Evolutionary conservation across 1,140 invertebrate species (phyloP), one percentile per base, ranked within the genome.

Genomic region (Argopecten irradians): DNA sequence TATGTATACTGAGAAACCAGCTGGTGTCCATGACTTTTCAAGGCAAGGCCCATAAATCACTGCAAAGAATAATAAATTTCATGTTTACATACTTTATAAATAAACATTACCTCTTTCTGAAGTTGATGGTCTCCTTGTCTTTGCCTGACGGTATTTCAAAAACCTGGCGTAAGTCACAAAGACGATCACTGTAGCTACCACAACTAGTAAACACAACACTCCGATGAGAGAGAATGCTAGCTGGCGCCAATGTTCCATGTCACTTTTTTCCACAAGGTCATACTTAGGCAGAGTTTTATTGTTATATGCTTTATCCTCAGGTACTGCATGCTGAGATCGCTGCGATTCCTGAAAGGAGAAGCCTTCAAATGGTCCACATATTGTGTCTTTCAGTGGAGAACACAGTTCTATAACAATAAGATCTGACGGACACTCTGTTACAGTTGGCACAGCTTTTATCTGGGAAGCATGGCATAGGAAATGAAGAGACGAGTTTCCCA

Each of bases 171-270:
- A 28, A 13, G 34, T 41, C 28, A 41, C 46, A 0, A 88, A 41
- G 0, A 86, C 33, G 32, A 89, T 41, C 0, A 89, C 34, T 8
- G 89, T 86, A 16, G 89, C 34, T 46, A 87, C 55, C 8, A 89
- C 86, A 33, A 89, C 85, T 13, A 91, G 36, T 22, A 87, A 36
- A 71, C 90, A 89, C 5, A 91, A 85, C 16, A 89, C 86, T 16
- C 87, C 90, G 41, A 87, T 91, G 7, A 91, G 84, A n/a, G 87
- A 43, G 87, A 86, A 91, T 2, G 88, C 84, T 71, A 91, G 34
- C 32, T 82, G 41, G 22, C 86, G 71, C 90, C 90, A 91, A 9
- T 89, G 55, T 55, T 87, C 83, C 19, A 82, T 82, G 86, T 86
- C 86, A 34, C 71, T 86, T 83, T 89, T 89, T 14, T 71, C 55